Evolutionary conservation across 2,888 invertebrate genomes (phyloP).

Genomic region (Hirtodrosophila histrioides): DNA sequence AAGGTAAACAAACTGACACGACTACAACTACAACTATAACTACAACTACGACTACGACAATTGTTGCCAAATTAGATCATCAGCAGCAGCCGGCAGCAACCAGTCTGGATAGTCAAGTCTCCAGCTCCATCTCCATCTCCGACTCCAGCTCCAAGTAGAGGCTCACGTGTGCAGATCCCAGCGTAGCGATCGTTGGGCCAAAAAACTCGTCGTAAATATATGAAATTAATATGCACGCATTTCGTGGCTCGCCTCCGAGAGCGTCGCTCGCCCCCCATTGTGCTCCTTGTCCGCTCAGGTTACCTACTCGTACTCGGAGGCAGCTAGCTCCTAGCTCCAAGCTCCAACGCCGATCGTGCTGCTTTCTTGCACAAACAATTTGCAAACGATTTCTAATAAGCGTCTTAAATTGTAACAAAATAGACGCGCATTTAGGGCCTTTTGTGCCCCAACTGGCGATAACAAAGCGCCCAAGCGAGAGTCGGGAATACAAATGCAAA

Average conservation of each 20-base stretch:
- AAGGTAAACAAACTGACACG: constrained; percentile 48
- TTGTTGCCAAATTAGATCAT: constrained; percentile 84
- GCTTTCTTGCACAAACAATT: constrained; percentile 75
- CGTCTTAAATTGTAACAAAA: constrained; percentile 80
- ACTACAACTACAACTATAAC: constrained; percentile 28
- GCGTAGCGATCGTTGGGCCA: constrained; percentile 41
- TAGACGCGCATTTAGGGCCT: constrained; percentile 75
- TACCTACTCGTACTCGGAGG: constrained; percentile 2
- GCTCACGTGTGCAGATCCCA: constrained; percentile 56
- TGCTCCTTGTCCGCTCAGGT: not conserved
- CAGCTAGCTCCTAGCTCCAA: constrained; percentile 6
- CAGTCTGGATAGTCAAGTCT: constrained; percentile 59
- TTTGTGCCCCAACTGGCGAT: constrained; percentile 60
- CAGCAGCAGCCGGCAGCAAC: constrained; percentile 58
- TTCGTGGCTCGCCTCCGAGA: constrained; percentile 63
- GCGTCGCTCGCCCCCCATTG: constrained; percentile 14
- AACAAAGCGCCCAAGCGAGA: constrained; percentile 51
- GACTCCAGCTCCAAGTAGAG: constrained; percentile 1
- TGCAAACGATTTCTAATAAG: constrained; percentile 81
- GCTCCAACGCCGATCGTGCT: constrained; percentile 43
- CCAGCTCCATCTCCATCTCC: not conserved
- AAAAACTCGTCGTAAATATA: constrained; percentile 56
- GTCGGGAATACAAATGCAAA: constrained; percentile 17
- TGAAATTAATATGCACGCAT: constrained; percentile 83
- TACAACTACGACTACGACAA: constrained; percentile 69